These are phyloP conservation scores for Oxystoma pomonae DNA, from an alignment of 2,888 invertebrate species.

Conservation along the genomic window DNA sequence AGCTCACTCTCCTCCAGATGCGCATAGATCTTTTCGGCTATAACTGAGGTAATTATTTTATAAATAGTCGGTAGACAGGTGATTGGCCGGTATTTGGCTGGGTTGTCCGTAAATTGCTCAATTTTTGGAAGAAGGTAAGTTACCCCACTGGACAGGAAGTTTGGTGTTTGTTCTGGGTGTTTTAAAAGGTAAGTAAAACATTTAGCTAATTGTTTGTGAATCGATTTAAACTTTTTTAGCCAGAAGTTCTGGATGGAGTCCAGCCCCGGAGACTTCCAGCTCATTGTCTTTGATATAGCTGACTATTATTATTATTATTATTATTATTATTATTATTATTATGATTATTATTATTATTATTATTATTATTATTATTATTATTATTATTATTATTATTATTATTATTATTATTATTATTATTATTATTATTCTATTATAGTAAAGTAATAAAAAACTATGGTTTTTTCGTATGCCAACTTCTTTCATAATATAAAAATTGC, in stretches of 20 bases:
- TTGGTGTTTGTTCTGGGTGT: background rate
- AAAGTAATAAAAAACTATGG: too few relatives aligned
- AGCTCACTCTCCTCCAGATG: background rate
- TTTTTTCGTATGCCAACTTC: too few relatives aligned
- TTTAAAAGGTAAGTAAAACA: background rate
- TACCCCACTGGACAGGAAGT: background rate
- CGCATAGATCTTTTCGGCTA: conserved; percentile 1
- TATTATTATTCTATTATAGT: too few relatives aligned
- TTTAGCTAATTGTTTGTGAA: background rate
- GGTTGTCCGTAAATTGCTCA: background rate
- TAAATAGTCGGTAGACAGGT: background rate
- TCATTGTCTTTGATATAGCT: background rate
- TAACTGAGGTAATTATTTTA: conserved; percentile 2
- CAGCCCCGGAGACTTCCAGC: conserved; percentile 1
- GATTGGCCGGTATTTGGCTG: conserved; percentile 1
- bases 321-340: too few relatives aligned
- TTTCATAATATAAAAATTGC: too few relatives aligned
- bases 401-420: too few relatives aligned
- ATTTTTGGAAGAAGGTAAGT: conserved; percentile 1
- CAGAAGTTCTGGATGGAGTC: conserved; percentile 3
- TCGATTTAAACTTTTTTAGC: background rate
- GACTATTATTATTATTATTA: too few relatives aligned
- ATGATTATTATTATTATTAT: too few relatives aligned
- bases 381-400: too few relatives aligned
- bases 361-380: too few relatives aligned